Conservation (phyloP, 2,113 vertebrate genomes). For the Garra rufa region DNA sequence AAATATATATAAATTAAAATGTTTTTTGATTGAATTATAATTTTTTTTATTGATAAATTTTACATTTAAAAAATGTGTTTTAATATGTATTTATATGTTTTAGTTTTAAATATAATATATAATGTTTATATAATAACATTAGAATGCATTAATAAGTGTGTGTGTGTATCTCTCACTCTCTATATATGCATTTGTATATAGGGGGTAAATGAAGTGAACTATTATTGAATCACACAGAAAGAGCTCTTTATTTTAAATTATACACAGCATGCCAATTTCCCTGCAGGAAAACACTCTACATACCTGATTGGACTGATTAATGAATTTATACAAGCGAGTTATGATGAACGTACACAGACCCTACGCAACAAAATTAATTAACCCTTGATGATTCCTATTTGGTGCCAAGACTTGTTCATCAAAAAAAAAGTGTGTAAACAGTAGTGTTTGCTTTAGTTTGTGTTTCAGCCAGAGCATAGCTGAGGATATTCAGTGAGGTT, state of each 20-base stretch:
- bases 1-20: too few species aligned
- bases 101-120: too few species aligned
- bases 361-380: background rate
- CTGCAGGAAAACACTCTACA: background rate
- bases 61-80: too few species aligned
- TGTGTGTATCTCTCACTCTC: too few species aligned
- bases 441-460: background rate
- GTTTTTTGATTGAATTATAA: too few species aligned
- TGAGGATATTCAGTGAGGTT: background rate
- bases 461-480: background rate
- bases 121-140: too few species aligned
- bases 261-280: background rate
- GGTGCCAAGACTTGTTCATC: background rate
- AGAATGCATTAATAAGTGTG: too few species aligned
- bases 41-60: too few species aligned
- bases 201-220: too few species aligned
- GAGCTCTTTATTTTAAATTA: background rate
- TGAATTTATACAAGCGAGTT: background rate
- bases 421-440: background rate
- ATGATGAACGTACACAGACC: background rate
- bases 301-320: background rate
- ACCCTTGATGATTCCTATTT: background rate
- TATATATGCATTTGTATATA: too few species aligned
- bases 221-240: too few species aligned
- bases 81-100: too few species aligned